Base-by-base conservation (phyloP, 2,113 vertebrate genomes). In the Circaetus gallicus region DNA sequence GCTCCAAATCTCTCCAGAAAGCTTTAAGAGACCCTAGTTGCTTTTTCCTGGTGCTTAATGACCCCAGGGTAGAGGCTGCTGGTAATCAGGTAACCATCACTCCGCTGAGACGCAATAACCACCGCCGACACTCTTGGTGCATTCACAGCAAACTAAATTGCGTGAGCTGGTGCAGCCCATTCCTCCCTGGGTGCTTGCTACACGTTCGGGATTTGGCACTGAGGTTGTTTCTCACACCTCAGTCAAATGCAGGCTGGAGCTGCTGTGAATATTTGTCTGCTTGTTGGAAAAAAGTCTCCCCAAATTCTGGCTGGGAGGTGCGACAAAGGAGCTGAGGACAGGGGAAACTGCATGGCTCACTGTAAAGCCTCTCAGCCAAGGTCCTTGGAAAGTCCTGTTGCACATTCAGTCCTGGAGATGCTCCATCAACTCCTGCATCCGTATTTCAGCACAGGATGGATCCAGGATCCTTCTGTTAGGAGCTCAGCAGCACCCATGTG, bases 91-190 rank as follows among this genome's bases (percentile, higher is more conserved):
- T 71, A 22, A 18, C 69, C 22, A 12, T 32, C 26, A 1, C 25
- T 53, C 82, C 1, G 1, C 67, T 9, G 59, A 59, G 91, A 43
- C 5, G 19, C 18, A 2, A 7, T 24, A 38, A 47, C n/a, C 32
- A 13, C 12, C 8, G 6, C 38, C 5, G 0, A 28, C 43, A 24
- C 25, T 8, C 74, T 45, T 3, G 0, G 36, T 11, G 67, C 42
- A 1, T 34, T 72, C 77, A 29, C 63, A 40, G 55, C 70, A 43
- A 40, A 62, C 15, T 19, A 6, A 49, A 36, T 9, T 19, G 67
- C 0, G 0, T 22, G 50, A 89, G 15, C 50, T 25, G 66, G 50
- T 13, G 59, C 43, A 40, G 40, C 73, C 47, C 10, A 0, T n/a
- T 45, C 66, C 65, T 72, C 79, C 91, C 58, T 6, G 7, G 42